Evolutionary conservation across 2,113 vertebrate genomes (phyloP).

Genomic region (Todiramphus chloris): DNA sequence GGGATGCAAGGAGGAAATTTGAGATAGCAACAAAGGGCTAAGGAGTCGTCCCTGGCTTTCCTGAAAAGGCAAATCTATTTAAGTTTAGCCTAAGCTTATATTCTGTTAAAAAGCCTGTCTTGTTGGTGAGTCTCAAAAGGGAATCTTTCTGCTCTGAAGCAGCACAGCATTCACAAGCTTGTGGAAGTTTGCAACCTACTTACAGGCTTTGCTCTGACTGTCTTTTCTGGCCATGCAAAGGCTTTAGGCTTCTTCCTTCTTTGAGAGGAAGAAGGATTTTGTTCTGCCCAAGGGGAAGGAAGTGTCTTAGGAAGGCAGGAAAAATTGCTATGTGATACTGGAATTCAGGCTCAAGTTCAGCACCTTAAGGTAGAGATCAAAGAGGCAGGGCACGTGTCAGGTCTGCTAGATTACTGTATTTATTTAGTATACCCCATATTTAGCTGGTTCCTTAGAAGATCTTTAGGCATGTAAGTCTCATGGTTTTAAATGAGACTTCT

Average conservation of each 20-base stretch:
- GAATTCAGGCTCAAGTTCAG: not conserved
- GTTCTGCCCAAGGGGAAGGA: not conserved
- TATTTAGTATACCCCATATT: not conserved
- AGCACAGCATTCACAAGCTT: slow-evolving; percentile 14
- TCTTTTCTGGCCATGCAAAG: slow-evolving; percentile 11
- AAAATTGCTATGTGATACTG: not conserved
- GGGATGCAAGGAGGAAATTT: slow-evolving; percentile 45
- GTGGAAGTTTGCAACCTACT: slow-evolving; percentile 31
- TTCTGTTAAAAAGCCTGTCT: slow-evolving; percentile 23
- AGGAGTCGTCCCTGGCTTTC: not conserved
- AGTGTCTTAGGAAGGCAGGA: not conserved
- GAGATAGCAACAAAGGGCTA: slow-evolving; percentile 44
- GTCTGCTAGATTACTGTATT: not conserved
- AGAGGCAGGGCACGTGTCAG: not conserved
- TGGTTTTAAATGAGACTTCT: not conserved
- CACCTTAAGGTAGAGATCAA: not conserved
- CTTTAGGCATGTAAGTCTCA: not conserved
- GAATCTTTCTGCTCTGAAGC: slow-evolving; percentile 9
- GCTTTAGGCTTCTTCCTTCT: not conserved
- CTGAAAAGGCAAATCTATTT: slow-evolving; percentile 38
- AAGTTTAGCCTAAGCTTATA: slow-evolving; percentile 55
- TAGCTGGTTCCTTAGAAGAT: not conserved
- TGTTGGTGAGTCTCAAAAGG: slow-evolving; percentile 36
- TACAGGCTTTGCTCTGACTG: slow-evolving; percentile 34
- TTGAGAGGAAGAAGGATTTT: not conserved